phyloP scores from a whole-genome alignment of 2,113 vertebrate genomes.

The Anolis sagrei region DNA sequence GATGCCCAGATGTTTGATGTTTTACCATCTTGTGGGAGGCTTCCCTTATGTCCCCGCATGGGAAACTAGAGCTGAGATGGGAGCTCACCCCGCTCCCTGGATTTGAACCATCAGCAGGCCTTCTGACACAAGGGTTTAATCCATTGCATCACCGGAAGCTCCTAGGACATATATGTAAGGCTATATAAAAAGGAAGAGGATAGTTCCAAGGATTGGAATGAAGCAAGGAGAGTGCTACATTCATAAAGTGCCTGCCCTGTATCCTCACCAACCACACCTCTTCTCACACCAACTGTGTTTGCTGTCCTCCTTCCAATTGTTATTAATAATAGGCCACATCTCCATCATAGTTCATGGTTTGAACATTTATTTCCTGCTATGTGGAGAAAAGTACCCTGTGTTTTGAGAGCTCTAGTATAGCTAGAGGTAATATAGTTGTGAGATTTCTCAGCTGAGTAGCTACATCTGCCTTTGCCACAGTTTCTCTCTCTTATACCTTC shows the following conservation, averaged over 20 bases:
- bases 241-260: neutral
- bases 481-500: no score
- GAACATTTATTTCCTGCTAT: neutral
- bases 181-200: neutral
- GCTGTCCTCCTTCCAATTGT: neutral
- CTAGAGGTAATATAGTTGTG: neutral
- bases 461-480: neutral
- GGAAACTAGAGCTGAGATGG: no score
- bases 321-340: neutral
- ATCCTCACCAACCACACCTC: neutral
- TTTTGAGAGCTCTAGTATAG: neutral
- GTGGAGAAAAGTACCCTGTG: neutral
- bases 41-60: no score
- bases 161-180: no score
- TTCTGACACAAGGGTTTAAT: no score
- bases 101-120: no score
- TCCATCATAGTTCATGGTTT: neutral
- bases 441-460: neutral
- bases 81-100: no score
- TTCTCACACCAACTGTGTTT: neutral
- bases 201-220: neutral
- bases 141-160: no score
- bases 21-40: no score
- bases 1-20: no score
- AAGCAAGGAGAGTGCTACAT: neutral